phyloP scores from a whole-genome alignment of 2,888 invertebrate genomes.

The Hipparchia sbordonii region DNA sequence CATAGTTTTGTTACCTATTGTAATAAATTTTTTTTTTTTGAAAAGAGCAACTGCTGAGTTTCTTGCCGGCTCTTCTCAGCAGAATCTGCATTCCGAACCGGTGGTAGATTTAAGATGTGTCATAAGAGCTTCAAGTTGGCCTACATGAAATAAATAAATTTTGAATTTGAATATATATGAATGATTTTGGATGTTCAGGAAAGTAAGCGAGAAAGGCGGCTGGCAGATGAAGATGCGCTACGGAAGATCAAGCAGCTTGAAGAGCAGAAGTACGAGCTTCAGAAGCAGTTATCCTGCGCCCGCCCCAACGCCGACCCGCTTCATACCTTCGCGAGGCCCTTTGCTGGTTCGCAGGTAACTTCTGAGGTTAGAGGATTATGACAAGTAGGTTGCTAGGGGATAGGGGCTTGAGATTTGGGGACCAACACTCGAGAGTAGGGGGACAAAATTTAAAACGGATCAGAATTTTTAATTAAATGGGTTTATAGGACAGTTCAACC shows the following conservation, averaged over 20 bases:
- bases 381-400: background rate
- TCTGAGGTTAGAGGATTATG: constrained; percentile 8
- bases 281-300: constrained; percentile 92
- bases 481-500: no score
- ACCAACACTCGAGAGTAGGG: background rate
- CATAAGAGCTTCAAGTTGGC: no score
- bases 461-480: no score
- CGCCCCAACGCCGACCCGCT: constrained; percentile 72
- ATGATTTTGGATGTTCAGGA: constrained; percentile 80
- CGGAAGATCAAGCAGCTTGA: constrained; percentile 97
- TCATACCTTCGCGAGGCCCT: constrained; percentile 84
- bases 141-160: no score
- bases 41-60: no score
- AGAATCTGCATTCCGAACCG: no score
- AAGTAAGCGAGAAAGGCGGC: constrained; percentile 94
- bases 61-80: no score
- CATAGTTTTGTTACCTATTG: no score
- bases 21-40: no score
- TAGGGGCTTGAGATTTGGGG: background rate
- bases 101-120: no score
- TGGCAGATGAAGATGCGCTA: constrained; percentile 97
- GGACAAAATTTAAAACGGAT: no score
- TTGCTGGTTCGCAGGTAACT: constrained; percentile 86
- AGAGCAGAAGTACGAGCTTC: constrained; percentile 95
- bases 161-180: background rate